A percentile compares a stretch with the other conserved stretches of the same genome.
Conservation (phyloP, 2,888 invertebrate genomes). For the Spatulosminthurus flaviceps region DNA sequence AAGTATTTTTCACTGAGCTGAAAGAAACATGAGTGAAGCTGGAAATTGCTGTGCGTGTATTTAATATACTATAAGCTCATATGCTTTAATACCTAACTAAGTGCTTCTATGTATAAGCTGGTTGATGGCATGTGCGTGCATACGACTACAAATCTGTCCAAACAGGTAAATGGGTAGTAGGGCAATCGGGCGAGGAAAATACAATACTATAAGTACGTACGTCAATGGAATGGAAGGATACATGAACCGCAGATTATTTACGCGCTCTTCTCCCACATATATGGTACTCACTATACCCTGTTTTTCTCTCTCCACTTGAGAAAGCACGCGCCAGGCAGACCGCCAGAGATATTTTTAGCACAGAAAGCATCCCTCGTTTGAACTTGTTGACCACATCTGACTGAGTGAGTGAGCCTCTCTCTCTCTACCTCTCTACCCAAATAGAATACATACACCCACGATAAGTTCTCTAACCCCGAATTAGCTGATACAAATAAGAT, state of each 20-base stretch:
- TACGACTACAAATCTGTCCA: neutral
- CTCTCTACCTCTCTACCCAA: neutral
- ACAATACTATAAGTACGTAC: neutral
- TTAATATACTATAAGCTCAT: too few species aligned
- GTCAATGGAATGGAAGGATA: neutral
- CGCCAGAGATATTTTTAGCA: slow-evolving; percentile 22
- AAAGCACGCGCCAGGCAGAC: slow-evolving; percentile 30
- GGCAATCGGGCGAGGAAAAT: neutral
- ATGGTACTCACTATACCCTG: neutral
- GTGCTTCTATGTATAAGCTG: too few species aligned
- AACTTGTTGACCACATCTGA: slow-evolving; percentile 1
- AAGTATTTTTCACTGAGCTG: neutral
- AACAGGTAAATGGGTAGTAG: neutral
- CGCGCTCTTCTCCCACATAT: neutral
- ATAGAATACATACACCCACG: neutral
- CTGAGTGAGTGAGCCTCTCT: too few species aligned
- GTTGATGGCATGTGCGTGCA: too few species aligned
- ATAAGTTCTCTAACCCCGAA: slow-evolving; percentile 4
- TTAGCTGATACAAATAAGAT: slow-evolving; percentile 25
- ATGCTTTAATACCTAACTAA: too few species aligned
- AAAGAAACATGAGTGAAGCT: neutral
- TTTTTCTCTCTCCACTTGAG: slow-evolving; percentile 20
- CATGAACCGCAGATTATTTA: slow-evolving; percentile 11
- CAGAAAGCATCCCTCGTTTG: slow-evolving; percentile 12
- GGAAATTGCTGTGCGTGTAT: neutral